Evolutionary conservation across 2,888 invertebrate genomes (phyloP), one percentile per base, ranked within the genome.

Genomic region (Dioctria linearis): DNA sequence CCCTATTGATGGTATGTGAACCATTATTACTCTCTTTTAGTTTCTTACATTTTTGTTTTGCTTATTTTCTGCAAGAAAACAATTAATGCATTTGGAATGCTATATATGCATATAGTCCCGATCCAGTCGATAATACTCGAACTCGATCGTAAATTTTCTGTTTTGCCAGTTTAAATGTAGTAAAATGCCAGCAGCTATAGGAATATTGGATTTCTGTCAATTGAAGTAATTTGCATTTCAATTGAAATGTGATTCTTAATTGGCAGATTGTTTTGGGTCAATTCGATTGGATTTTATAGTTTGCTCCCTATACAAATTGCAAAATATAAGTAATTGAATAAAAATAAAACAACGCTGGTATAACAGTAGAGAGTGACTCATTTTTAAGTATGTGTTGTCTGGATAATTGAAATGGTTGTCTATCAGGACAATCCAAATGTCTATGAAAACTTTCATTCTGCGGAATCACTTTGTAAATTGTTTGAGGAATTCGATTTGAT

Each of bases 161-260:
- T 75, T 57, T 57, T 59, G 25, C 51, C 75, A 59, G 43, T 51
- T 13, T 40, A 75, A 75, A 75, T 40, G 75, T 46, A 75, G 59
- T 61, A 40, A 75, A 75, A 75, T 71, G 51, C 71, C 71, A 39
- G 51, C 75, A 57, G 75, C 75, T 25, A n/a, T n/a, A 25, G 25
- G 25, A 25, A 2, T 25, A 75, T 75, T 75, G 75, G 37, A 75
- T 75, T 75, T 75, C 75, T 75, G 75, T 75, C 75, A 75, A 75
- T 75, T 75, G 61, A 75, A 75, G 61, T 59, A 75, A 71, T 75
- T 75, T 75, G 75, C 61, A 59, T 75, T 75, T 61, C 57, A 75
- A 75, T 75, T 75, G 75, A 75, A 75, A 75, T 75, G 75, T 59
- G 75, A 75, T 43, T 57, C 42, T 75, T 59, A 59, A 75, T 75